Evolutionary conservation across 2,888 invertebrate genomes (phyloP).

Genomic region (Caradrina kadenii): DNA sequence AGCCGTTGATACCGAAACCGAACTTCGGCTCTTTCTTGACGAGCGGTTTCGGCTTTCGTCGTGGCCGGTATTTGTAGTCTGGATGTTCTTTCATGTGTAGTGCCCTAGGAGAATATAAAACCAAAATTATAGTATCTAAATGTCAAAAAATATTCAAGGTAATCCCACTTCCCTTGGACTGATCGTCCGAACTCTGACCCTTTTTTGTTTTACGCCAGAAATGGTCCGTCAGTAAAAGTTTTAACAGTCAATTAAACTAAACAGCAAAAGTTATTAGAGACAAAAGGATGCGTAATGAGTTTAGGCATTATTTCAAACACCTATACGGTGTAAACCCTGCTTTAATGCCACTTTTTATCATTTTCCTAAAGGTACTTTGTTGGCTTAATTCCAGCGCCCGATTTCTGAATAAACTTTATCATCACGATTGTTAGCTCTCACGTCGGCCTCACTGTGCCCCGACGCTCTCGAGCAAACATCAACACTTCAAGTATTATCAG

Average conservation of each 20-base stretch:
- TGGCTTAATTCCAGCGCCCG: constrained; percentile 7
- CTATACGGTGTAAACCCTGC: neutral
- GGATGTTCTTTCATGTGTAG: constrained; percentile 98
- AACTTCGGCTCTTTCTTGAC: constrained; percentile 95
- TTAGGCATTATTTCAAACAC: neutral
- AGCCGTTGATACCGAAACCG: constrained; percentile 92
- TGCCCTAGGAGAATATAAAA: constrained; percentile 91
- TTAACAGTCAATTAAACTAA: neutral
- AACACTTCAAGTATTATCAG: constrained; percentile 54
- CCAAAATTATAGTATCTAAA: neutral
- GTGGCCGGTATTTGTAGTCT: constrained; percentile 97
- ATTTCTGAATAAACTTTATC: constrained; percentile 48
- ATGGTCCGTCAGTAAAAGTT: neutral
- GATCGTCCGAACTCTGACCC: neutral
- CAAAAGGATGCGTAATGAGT: neutral
- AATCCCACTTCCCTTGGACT: neutral
- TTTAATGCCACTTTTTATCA: neutral
- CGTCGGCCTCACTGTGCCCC: constrained; percentile 35
- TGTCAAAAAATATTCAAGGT: neutral
- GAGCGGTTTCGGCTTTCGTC: constrained; percentile 96
- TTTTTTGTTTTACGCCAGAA: neutral
- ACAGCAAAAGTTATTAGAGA: neutral
- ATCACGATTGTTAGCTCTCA: constrained; percentile 36
- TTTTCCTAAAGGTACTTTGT: constrained; percentile 9
- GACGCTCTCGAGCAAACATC: constrained; percentile 37